phyloP scores from a whole-genome alignment of 37 sponge, comb jelly and placozoan species.

The Oopsacas minuta region DNA sequence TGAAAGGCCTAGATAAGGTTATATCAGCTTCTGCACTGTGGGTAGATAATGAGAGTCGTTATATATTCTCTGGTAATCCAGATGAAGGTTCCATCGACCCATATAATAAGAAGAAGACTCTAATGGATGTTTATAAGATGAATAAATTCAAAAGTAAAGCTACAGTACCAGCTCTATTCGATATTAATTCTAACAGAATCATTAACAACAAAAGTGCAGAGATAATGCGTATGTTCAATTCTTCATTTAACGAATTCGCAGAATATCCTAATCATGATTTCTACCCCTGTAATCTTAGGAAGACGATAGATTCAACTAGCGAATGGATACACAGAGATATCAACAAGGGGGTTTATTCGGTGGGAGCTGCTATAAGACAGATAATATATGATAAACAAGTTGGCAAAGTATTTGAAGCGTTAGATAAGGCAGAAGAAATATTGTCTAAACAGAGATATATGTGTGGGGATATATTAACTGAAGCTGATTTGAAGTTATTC shows the following conservation, averaged over 20 bases:
- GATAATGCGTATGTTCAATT: not conserved
- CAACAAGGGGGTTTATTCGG: not conserved
- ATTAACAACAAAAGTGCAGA: conserved; percentile 7
- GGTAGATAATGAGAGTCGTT: not conserved
- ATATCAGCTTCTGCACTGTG: not conserved
- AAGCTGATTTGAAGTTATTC: not conserved
- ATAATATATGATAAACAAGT: not conserved
- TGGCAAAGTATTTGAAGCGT: not conserved
- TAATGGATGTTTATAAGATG: not conserved
- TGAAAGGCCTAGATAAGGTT: not conserved
- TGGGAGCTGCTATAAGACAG: not conserved
- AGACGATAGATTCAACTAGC: not conserved
- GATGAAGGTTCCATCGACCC: not conserved
- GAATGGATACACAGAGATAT: not conserved
- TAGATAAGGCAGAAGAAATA: conserved; percentile 13
- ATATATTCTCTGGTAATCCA: not conserved
- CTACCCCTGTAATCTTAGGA: not conserved
- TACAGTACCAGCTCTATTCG: conserved; percentile 15
- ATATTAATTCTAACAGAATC: not conserved
- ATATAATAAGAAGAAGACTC: not conserved
- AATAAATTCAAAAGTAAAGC: not conserved
- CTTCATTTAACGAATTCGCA: not conserved
- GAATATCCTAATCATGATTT: not conserved
- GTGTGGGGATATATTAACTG: not conserved
- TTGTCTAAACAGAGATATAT: not conserved